Evolutionary conservation across 1,140 invertebrate genomes (phyloP), one percentile per base, ranked within the genome.

Genomic region (Dinoponera quadriceps): DNA sequence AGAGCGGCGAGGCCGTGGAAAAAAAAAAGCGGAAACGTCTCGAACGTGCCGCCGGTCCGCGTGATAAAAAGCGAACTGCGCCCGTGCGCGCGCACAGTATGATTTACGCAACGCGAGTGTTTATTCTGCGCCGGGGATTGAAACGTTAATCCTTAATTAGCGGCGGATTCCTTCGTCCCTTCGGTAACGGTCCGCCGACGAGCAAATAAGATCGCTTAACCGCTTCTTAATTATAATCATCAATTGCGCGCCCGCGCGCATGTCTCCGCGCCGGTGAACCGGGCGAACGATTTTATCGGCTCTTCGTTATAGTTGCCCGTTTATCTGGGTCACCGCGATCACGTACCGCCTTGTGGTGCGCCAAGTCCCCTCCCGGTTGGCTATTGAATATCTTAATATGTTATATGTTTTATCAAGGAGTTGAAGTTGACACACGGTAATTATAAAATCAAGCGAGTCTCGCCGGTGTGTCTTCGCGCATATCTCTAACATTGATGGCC

Each of bases 121-220:
- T 73, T 48, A 66, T 33, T 66, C 16, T 29, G 54, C 3, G n/a
- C 29, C n/a, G 29, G 33, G 60, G 11, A 86, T 86, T 88, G 69
- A 86, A 88, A 84, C 75, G 82, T 88, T 84, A 86, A 84, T 75
- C 75, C 75, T 77, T 86, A 86, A 88, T 88, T 88, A 88, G 22
- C 82, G 49, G 20, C 20, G 33, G 57, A 68, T 60, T 60, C 57
- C 54, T 25, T 25, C 33, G 44, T 44, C 38, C 57, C 57, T 85
- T 49, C 44, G n/a, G 44, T 83, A 84, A 73, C 84, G 81, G 84
- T 81, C 7, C 81, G 51, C 49, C 49, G 80, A 85, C 80, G 81
- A 74, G 66, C 65, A 66, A 78, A 85, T 85, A 84, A 72, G 57
- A 80, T 54, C 78, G 74, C 84, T 84, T 82, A 82, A 87, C 82